Percentiles rank a stretch among this genome's conserved stretches.
Conservation (phyloP, 2,797 vertebrate genomes). For the Amphiprion clarkii region DNA sequence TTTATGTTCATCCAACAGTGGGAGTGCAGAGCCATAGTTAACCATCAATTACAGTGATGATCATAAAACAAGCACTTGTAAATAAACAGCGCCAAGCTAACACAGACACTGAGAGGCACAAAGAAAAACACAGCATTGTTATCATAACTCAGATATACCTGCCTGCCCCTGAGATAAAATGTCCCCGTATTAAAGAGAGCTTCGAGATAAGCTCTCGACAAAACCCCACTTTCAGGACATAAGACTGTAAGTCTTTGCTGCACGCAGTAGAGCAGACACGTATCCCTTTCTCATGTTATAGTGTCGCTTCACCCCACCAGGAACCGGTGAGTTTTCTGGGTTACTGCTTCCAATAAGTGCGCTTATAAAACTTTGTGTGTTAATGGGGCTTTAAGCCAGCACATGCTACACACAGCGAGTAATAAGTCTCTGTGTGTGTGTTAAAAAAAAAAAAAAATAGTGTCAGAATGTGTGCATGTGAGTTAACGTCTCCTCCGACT, state of each 20-base stretch:
- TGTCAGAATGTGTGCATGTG: conserved; percentile 59
- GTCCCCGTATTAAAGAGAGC: no score
- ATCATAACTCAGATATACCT: conserved; percentile 9
- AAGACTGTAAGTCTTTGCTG: conserved; percentile 13
- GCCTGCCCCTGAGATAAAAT: neutral
- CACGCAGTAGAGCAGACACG: conserved; percentile 14
- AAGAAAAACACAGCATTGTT: neutral
- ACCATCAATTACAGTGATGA: conserved; percentile 83
- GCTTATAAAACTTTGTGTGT: conserved; percentile 70
- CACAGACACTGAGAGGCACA: conserved; percentile 25
- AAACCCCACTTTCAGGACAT: neutral
- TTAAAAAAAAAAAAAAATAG: conserved; percentile 61
- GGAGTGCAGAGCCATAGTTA: conserved; percentile 76
- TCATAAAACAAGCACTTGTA: conserved; percentile 81
- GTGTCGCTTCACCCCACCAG: conserved; percentile 37
- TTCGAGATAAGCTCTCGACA: neutral
- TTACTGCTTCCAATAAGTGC: conserved; percentile 66
- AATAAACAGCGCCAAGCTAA: conserved; percentile 74
- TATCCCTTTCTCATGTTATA: conserved; percentile 31
- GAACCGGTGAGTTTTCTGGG: conserved; percentile 53
- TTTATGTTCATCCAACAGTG: conserved; percentile 85
- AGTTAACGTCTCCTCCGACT: conserved; percentile 71
- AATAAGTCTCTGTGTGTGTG: conserved; percentile 74
- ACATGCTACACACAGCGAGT: conserved; percentile 60
- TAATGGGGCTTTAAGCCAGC: conserved; percentile 68